Evolutionary conservation across 2,888 invertebrate genomes (phyloP), one percentile per base, ranked within the genome.

Genomic region (Hirudinaria manillensis): DNA sequence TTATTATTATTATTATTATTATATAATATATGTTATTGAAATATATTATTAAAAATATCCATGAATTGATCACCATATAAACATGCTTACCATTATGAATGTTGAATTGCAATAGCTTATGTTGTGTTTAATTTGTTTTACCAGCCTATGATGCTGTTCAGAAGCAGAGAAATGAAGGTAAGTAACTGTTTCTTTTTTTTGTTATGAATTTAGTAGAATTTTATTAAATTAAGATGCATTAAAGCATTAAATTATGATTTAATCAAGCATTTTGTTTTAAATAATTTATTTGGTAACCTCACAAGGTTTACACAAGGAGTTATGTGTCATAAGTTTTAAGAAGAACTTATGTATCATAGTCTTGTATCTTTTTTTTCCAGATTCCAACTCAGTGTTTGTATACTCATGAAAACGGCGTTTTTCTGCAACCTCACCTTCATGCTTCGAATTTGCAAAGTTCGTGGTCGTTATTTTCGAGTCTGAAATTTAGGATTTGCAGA

Each of bases 151-250:
- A 61, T 61, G 61, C 61, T 2, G 29, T 61, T 61, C 7, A 61
- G 29, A 61, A 61, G 24, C 61, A 61, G 61, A 61, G 29, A 61
- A 27, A 29, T 61, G 61, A 61, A 61, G 61, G 61, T 19, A 29
- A 61, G 45, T 45, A 16, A 45, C 13, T 61, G 6, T n/a, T 61
- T 1, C 7, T n/a, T 1, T 24, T 13, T 4, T 7, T 61, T 10
- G 10, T 61, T 61, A 19, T 1, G 10, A 61, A 21, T 7, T n/a
- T 29, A 61, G 6, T 13, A 24, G n/a, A n/a, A n/a, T n/a, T n/a
- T n/a, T n/a, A n/a, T n/a, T n/a, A n/a, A n/a, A n/a, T n/a, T n/a
- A n/a, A n/a, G n/a, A n/a, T n/a, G n/a, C n/a, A n/a, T n/a, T n/a
- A n/a, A n/a, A n/a, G n/a, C n/a, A n/a, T n/a, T n/a, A n/a, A n/a